Evolutionary conservation across 2,888 invertebrate species (phyloP), one percentile per base, ranked within the genome.

Genomic region (Tenthredo notha): DNA sequence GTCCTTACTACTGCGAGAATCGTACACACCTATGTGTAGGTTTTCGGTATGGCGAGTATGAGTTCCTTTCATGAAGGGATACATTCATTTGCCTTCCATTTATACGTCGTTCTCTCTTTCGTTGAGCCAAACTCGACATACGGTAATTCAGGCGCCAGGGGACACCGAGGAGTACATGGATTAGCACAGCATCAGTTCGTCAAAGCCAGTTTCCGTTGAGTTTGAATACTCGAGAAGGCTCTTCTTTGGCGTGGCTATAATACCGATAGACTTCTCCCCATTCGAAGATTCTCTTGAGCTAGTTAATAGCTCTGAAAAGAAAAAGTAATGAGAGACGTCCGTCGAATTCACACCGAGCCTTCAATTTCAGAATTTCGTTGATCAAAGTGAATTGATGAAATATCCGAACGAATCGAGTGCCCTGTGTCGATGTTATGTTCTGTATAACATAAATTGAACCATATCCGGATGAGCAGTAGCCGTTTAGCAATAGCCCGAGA

Each of bases 81-180:
- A 92, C 92, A 92, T 92, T 93, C 93, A 92, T 93, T 93, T 92
- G 92, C 92, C 91, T 93, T 93, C 92, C 91, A 91, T 92, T 89
- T 90, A 88, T 90, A 89, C 87, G 86, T 84, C 88, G 75, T 86
- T 87, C 84, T 84, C 70, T 77, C 29, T 77, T 54, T 50, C 77
- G 47, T 29, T 33, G 77, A 50, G 77, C 54, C 29, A 7, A 77
- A 43, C 25, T 74, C 40, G 72, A 74, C 29, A 15, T 43, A 74
- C 72, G n/a, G n/a, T 74, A 43, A 43, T 12, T 74, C 74, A 74
- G 43, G 40, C 40, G 43, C 21, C 25, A 10, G 7, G 43, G 43
- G n/a, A 29, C 40, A 74, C 74, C 43, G 43, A 43, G 74, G 43
- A 43, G 40, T 43, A 43, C 40, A 74, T 43, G 43, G 43, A 43